phyloP scores from a whole-genome alignment of 2,113 vertebrate species.

The Antechinus stuartii region DNA sequence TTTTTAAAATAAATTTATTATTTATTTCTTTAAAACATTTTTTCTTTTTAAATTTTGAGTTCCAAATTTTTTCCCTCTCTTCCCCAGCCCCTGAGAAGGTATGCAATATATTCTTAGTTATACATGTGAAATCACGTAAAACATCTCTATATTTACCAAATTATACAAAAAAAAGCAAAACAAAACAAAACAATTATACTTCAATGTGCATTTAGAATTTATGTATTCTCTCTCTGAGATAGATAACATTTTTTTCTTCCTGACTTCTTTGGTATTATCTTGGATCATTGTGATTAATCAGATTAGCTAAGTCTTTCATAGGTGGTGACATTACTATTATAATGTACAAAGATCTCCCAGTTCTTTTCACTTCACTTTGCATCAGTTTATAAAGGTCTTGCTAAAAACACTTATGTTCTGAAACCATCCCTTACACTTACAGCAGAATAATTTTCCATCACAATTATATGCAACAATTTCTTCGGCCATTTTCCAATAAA shows the following conservation, averaged over 20 bases:
- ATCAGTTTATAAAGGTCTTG: neutral
- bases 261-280: neutral
- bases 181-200: neutral
- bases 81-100: neutral
- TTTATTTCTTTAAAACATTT: neutral
- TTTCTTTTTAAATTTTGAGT: neutral
- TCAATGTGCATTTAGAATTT: neutral
- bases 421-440: neutral
- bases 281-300: neutral
- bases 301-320: neutral
- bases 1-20: neutral
- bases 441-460: neutral
- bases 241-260: neutral
- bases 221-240: neutral
- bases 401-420: neutral
- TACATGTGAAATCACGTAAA: neutral
- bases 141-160: neutral
- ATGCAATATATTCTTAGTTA: neutral
- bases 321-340: neutral
- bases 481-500: neutral
- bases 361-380: neutral
- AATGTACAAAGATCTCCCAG: neutral
- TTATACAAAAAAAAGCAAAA: neutral
- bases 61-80: neutral
- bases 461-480: neutral